These are phyloP conservation scores for Ctena decussata DNA, from an alignment of 2,888 invertebrate species.

Conservation along the genomic window DNA sequence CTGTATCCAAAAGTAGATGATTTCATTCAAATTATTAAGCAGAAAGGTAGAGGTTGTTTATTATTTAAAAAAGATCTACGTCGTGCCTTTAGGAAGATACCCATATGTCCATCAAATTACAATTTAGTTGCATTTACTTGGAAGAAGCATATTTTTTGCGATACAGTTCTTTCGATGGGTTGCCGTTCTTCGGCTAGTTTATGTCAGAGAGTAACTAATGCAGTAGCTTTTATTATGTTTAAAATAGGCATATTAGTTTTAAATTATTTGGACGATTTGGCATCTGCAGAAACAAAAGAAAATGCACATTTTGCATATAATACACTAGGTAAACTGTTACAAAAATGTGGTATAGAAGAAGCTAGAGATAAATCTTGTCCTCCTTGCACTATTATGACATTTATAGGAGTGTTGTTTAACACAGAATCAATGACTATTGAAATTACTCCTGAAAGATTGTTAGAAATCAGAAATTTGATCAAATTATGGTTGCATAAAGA, in stretches of 20 bases:
- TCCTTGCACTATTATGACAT: background rate
- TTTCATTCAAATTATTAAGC: background rate
- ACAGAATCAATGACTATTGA: background rate
- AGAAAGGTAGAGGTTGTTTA: no score
- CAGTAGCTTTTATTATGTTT: no score
- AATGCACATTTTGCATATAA: background rate
- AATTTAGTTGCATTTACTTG: background rate
- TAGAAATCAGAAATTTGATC: background rate
- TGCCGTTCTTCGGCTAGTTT: background rate
- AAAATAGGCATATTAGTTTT: no score
- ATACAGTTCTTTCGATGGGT: background rate
- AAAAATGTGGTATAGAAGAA: slow-evolving; percentile 7
- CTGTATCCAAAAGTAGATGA: slow-evolving; percentile 6
- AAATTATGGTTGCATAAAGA: slow-evolving; percentile 20
- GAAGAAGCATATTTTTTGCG: background rate
- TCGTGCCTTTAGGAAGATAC: background rate
- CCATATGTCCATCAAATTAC: background rate
- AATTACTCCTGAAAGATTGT: background rate
- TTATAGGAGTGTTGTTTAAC: background rate
- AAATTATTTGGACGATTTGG: no score
- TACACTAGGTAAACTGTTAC: background rate
- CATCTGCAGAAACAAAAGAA: slow-evolving; percentile 6
- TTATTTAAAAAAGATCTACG: background rate
- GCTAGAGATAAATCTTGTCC: background rate
- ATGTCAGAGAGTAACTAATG: background rate